Conservation (phyloP, 2,888 invertebrate species). For the Alitta virens region DNA sequence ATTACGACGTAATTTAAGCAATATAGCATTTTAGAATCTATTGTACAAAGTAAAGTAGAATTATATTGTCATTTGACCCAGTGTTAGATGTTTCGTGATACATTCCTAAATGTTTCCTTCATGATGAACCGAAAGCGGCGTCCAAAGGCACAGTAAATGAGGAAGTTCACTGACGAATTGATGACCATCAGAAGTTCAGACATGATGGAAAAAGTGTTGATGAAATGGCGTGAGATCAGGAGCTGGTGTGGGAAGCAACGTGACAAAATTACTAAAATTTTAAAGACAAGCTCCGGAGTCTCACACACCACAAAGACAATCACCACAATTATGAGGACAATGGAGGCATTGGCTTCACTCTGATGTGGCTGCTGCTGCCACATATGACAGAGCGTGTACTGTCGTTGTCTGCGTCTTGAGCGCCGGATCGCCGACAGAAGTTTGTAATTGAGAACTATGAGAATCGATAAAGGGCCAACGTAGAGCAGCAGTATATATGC, state of each 20-base stretch:
- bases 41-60: too few species aligned
- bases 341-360: constrained; percentile 28
- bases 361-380: background rate
- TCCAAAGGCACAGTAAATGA: constrained; percentile 30
- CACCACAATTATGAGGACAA: constrained; percentile 29
- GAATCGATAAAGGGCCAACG: constrained; percentile 20
- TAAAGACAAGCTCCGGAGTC: constrained; percentile 19
- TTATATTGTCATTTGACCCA: too few species aligned
- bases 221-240: background rate
- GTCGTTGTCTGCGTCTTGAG: constrained; percentile 14
- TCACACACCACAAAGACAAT: constrained; percentile 29
- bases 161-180: constrained; percentile 30
- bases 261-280: background rate
- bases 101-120: constrained; percentile 17
- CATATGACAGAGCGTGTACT: background rate
- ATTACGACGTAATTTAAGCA: too few species aligned
- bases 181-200: constrained; percentile 21
- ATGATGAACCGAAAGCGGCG: constrained; percentile 26
- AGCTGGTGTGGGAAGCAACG: background rate
- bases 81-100: too few species aligned
- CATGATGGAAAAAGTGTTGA: background rate
- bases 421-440: constrained; percentile 26
- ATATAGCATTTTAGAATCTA: too few species aligned
- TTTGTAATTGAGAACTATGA: constrained; percentile 23
- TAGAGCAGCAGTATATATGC: constrained; percentile 27